Conservation (phyloP, 2,888 invertebrate species). For the Rhamnusium bicolor region DNA sequence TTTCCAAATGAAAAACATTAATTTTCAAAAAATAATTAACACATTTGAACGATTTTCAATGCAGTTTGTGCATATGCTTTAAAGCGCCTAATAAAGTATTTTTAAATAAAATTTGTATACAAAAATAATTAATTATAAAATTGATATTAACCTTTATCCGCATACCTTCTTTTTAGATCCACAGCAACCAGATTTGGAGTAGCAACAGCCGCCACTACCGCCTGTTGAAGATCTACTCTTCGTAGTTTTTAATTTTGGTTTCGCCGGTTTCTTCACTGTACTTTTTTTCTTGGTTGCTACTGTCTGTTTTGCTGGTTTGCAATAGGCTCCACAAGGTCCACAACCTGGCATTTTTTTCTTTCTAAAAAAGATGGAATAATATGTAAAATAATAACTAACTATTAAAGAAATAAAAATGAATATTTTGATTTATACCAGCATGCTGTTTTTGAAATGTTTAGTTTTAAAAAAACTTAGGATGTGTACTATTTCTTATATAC, state of each 20-base stretch:
- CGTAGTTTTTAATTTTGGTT: neutral
- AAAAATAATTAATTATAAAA: neutral
- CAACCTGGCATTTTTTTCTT: slow-evolving; percentile 8
- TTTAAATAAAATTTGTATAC: no score
- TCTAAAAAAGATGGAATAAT: neutral
- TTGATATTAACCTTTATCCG: slow-evolving; percentile 15
- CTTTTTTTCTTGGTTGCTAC: neutral
- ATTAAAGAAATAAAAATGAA: neutral
- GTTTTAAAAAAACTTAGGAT: no score
- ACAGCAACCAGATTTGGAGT: neutral
- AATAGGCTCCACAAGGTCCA: neutral
- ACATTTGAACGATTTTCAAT: no score
- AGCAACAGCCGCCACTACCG: neutral
- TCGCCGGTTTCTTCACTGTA: neutral
- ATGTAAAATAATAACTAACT: neutral
- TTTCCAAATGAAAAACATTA: no score
- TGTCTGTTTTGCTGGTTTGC: neutral
- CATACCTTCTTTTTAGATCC: slow-evolving; percentile 9
- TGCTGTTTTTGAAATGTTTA: neutral
- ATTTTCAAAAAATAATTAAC: no score
- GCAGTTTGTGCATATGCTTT: no score
- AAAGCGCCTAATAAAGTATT: no score
- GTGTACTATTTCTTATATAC: no score
- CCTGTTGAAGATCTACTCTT: neutral
- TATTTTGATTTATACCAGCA: neutral